phyloP scores from a whole-genome alignment of 2,797 vertebrate species.

The Denticeps clupeoides region DNA sequence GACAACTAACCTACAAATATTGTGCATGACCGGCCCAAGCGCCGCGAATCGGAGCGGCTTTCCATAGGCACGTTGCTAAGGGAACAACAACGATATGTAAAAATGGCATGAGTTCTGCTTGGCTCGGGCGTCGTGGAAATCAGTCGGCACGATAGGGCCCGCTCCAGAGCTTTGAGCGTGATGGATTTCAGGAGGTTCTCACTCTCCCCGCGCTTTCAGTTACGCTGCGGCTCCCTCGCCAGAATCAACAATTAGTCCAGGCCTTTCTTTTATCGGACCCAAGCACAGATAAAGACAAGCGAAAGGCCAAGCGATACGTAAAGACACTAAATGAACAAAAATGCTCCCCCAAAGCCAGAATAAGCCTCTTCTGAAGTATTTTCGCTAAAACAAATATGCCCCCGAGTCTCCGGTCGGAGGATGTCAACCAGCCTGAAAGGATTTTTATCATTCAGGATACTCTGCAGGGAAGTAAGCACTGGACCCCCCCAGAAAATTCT shows the following conservation, averaged over 20 bases:
- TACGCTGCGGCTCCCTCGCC: background rate
- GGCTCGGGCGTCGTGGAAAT: conserved; percentile 8
- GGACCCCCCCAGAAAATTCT: too few relatives aligned
- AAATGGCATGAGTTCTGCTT: conserved; percentile 14
- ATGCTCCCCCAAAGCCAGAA: background rate
- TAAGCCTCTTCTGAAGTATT: background rate
- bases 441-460: too few relatives aligned
- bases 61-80: too few relatives aligned
- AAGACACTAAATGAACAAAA: background rate
- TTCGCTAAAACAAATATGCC: background rate
- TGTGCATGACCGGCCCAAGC: too few relatives aligned
- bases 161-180: conserved; percentile 1
- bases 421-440: too few relatives aligned
- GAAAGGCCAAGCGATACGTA: background rate
- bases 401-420: background rate
- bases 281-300: background rate
- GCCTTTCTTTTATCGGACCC: background rate
- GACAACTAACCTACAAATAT: background rate
- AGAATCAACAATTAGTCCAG: conserved; percentile 2
- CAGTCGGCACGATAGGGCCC: conserved; percentile 9
- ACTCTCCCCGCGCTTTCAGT: conserved; percentile 1
- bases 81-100: background rate
- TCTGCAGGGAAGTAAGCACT: too few relatives aligned
- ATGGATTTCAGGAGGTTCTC: conserved; percentile 6
- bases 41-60: too few relatives aligned